A percentile compares a stretch with the other conserved stretches of the same genome.
phyloP scores from a whole-genome alignment of 2,797 vertebrate genomes.

The Anomalospiza imberbis region DNA sequence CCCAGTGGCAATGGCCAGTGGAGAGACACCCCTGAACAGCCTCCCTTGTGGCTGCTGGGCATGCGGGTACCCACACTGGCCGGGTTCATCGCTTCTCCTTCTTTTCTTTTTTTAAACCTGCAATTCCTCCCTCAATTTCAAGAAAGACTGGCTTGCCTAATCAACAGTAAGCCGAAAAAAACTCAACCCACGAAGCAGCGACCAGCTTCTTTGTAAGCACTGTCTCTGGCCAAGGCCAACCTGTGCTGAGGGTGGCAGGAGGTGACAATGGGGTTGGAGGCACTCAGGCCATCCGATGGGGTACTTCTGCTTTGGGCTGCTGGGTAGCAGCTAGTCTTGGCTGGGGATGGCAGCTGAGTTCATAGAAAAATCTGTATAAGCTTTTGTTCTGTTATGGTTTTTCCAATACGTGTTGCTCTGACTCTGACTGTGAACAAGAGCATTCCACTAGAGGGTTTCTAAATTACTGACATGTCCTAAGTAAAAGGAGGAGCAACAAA shows the following conservation, averaged over 20 bases:
- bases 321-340: background rate
- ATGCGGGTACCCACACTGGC: accelerated
- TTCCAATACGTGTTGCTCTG: background rate
- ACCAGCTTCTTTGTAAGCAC: background rate
- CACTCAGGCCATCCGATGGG: background rate
- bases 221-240: background rate
- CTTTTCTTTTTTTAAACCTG: background rate
- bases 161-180: background rate
- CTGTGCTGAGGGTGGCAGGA: background rate
- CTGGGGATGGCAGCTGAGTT: accelerated
- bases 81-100: background rate
- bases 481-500: background rate
- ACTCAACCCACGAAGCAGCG: background rate
- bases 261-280: accelerated
- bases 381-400: background rate
- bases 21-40: background rate
- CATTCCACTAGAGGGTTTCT: background rate
- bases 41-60: background rate
- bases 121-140: background rate
- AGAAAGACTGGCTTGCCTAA: background rate
- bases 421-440: background rate
- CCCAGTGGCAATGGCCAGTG: background rate
- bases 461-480: background rate
- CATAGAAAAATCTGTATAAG: background rate
- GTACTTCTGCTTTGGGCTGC: background rate